Conservation (phyloP, 2,888 invertebrate species). For the Mythimna lalbum region DNA sequence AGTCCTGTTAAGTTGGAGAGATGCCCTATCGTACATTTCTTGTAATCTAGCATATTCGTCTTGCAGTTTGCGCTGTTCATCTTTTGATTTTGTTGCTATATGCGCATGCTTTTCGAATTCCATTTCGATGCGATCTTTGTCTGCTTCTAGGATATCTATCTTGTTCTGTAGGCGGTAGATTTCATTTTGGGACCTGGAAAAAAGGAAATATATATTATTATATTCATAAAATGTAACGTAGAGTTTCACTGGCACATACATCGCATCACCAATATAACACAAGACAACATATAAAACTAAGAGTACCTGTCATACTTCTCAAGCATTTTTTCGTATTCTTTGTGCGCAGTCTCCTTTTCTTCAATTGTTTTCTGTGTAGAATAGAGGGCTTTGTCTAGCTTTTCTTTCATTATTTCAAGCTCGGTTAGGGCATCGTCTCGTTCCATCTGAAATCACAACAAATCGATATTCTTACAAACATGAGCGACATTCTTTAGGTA, state of each 20-base stretch:
- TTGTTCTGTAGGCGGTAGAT: slow-evolving; percentile 97
- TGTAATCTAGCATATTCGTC: slow-evolving; percentile 96
- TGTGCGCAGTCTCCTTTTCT: slow-evolving; percentile 96
- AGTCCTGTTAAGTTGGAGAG: slow-evolving; percentile 95
- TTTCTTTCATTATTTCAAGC: slow-evolving; percentile 96
- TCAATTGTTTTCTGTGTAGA: slow-evolving; percentile 96
- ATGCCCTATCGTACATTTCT: slow-evolving; percentile 97
- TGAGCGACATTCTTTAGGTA: no score
- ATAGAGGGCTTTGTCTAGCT: slow-evolving; percentile 96
- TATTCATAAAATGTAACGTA: slow-evolving; percentile 25
- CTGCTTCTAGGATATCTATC: slow-evolving; percentile 96
- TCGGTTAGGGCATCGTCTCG: slow-evolving; percentile 96
- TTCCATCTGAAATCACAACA: slow-evolving; percentile 92
- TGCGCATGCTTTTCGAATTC: slow-evolving; percentile 96
- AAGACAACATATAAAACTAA: slow-evolving; percentile 81
- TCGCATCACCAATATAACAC: slow-evolving; percentile 81
- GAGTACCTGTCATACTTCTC: slow-evolving; percentile 97
- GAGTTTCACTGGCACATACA: slow-evolving; percentile 43
- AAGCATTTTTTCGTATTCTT: slow-evolving; percentile 97
- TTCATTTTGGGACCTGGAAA: slow-evolving; percentile 95
- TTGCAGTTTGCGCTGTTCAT: slow-evolving; percentile 96
- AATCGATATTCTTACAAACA: neutral
- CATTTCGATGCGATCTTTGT: slow-evolving; percentile 95
- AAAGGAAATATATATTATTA: slow-evolving; percentile 58
- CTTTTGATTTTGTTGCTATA: slow-evolving; percentile 94